Evolutionary conservation across 2,888 invertebrate genomes (phyloP).

Genomic region (Drosophila austrosaltans): DNA sequence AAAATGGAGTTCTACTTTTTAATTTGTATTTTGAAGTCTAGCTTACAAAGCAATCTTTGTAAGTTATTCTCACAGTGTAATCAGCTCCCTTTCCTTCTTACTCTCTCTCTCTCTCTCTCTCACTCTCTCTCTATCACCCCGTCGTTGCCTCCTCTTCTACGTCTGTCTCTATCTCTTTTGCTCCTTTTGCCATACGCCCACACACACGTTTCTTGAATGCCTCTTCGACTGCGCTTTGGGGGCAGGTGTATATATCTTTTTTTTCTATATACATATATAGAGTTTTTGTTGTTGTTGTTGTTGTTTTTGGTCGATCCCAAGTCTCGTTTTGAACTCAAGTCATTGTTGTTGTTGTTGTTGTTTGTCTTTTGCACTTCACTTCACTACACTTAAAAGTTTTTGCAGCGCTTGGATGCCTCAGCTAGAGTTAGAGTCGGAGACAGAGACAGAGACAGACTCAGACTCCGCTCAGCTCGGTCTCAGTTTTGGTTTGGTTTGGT

Average conservation of each 20-base stretch:
- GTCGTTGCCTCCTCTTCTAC: not conserved
- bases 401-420: conserved; percentile 75
- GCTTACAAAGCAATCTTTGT: not conserved
- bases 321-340: conserved; percentile 62
- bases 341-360: conserved; percentile 70
- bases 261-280: not conserved
- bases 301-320: conserved; percentile 22
- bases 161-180: not conserved
- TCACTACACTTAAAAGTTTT: conserved; percentile 80
- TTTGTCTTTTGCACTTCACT: conserved; percentile 81
- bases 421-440: conserved; percentile 19
- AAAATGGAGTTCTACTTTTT: too few relatives aligned
- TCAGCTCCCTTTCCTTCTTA: conserved; percentile 1
- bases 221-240: conserved; percentile 62
- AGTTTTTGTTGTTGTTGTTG: conserved; percentile 36
- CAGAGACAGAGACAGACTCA: not conserved
- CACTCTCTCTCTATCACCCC: conserved; percentile 1
- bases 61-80: conserved; percentile 2
- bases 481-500: conserved; percentile 13
- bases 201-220: conserved; percentile 42
- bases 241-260: conserved; percentile 30
- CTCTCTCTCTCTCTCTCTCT: not conserved
- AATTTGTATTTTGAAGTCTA: too few relatives aligned
- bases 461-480: conserved; percentile 35
- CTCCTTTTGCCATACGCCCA: conserved; percentile 29